Base-by-base conservation (phyloP, 2,113 vertebrate genomes). In the Pollachius pollachius region DNA sequence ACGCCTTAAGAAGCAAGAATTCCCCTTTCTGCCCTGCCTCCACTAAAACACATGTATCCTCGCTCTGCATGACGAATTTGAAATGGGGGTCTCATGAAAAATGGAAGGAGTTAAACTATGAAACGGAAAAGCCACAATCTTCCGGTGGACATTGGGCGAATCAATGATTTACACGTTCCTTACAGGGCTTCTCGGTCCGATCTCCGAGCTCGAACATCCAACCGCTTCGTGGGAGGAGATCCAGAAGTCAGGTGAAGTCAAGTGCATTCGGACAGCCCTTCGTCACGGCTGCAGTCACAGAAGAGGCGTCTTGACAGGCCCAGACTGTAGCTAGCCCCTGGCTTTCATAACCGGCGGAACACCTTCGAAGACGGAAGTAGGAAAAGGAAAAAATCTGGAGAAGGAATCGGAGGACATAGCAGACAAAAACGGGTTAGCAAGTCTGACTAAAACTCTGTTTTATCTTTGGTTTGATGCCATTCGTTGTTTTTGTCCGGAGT, bases 151-250 rank as follows among this genome's bases (percentile, higher is more conserved):
- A 3, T 15, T 68, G 75, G 73, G 64, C 68, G 52, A 67, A 85
- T 89, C 66, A 88, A 85, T 83, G 74, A 88, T 88, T 85, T 34
- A 89, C 11, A n/a, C n/a, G n/a, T n/a, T n/a, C n/a, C n/a, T n/a
- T n/a, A n/a, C n/a, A n/a, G n/a, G 34, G 3, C 34, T 37, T 37
- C 34, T 37, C n/a, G 34, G 3, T 37, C 4, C 34, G 7, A 37
- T 37, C 34, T 37, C 34, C 34, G 34, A 37, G 3, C 34, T 37
- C 7, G 34, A 37, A 37, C 3, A 4, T 3, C 34, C 3, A 37
- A 37, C 34, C 34, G 34, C 34, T 3, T 4, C 4, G 34, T 37
- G 3, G 54, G 5, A 56, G 6, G 54, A 60, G 15, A 60, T 18
- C 8, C 16, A 60, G 56, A 60, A 18, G n/a, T 37, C 34, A 37